These are phyloP conservation scores for Apostichopus parvimensis DNA, from an alignment of 35 echinoderm and acorn worm genomes.

Conservation along the genomic window DNA sequence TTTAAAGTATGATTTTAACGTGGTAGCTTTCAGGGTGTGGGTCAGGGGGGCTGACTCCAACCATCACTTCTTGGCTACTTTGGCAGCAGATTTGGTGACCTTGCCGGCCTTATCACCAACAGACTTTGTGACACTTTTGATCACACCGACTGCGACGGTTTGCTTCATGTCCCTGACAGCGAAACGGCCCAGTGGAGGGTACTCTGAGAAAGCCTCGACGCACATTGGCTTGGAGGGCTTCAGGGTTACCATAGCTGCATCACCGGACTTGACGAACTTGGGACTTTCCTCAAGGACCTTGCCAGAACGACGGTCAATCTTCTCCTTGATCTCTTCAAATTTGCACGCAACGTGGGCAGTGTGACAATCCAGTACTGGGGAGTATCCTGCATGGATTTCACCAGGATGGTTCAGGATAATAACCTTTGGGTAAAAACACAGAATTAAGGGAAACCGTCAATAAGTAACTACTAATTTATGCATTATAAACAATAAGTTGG, in stretches of 20 bases:
- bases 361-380: slow-evolving; percentile 95
- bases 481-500: too few species aligned
- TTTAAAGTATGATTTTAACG: slow-evolving; percentile 10
- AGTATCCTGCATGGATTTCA: slow-evolving; percentile 81
- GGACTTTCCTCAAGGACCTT: slow-evolving; percentile 89
- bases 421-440: slow-evolving; percentile 45
- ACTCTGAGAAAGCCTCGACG: slow-evolving; percentile 87
- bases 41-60: slow-evolving; percentile 14
- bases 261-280: slow-evolving; percentile 86
- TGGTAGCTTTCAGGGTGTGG: slow-evolving; percentile 20
- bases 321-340: slow-evolving; percentile 78
- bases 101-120: slow-evolving; percentile 34
- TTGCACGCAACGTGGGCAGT: slow-evolving; percentile 99
- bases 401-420: slow-evolving; percentile 97
- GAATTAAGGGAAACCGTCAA: too few species aligned
- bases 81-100: slow-evolving; percentile 78
- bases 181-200: slow-evolving; percentile 89
- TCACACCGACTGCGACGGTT: slow-evolving; percentile 96
- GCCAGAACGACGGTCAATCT: slow-evolving; percentile 89
- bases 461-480: too few species aligned
- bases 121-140: slow-evolving; percentile 77
- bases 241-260: slow-evolving; percentile 74
- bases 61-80: slow-evolving; percentile 84
- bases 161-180: slow-evolving; percentile 99
- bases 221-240: slow-evolving; percentile 85